Conservation (phyloP, 1,140 invertebrate species). For the Saccostrea cuccullata region DNA sequence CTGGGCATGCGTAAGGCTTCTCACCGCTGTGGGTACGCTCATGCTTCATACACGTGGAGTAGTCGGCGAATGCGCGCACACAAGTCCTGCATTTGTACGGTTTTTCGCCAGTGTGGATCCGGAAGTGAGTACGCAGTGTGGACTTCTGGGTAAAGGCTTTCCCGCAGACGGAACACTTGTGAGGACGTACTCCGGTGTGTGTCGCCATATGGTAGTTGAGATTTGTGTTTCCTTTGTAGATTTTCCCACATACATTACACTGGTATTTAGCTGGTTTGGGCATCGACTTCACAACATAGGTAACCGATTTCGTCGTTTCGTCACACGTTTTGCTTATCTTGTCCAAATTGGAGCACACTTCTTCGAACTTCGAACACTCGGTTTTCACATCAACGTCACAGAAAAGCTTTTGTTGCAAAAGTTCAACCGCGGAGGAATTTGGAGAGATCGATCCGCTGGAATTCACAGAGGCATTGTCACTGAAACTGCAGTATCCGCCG, state of each 20-base stretch:
- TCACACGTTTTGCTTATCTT: neutral
- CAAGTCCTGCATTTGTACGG: conserved; percentile 84
- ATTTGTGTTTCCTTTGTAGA: conserved; percentile 44
- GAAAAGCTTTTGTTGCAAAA: neutral
- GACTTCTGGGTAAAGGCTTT: conserved; percentile 84
- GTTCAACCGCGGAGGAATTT: neutral
- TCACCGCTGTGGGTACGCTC: conserved; percentile 86
- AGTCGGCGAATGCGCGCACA: conserved; percentile 82
- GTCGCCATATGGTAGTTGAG: conserved; percentile 44
- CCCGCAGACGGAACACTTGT: conserved; percentile 76
- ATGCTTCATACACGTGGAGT: conserved; percentile 65
- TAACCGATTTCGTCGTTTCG: neutral
- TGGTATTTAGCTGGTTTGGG: neutral
- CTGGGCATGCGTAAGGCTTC: conserved; percentile 92
- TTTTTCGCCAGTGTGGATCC: conserved; percentile 68
- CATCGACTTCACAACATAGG: neutral
- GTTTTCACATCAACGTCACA: neutral
- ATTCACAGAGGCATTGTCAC: conserved; percentile 27
- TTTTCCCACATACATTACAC: conserved; percentile 36
- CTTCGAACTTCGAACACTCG: conserved; percentile 3
- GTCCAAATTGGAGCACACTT: neutral
- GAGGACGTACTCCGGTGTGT: conserved; percentile 41
- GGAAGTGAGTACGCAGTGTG: conserved; percentile 66
- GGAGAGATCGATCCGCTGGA: conserved; percentile 16
- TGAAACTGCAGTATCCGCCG: conserved; percentile 38